Percentiles rank a stretch among this genome's conserved stretches.
These are phyloP conservation scores for Siniperca obscura DNA, from an alignment of 2,797 vertebrate species.

Conservation along the genomic window DNA sequence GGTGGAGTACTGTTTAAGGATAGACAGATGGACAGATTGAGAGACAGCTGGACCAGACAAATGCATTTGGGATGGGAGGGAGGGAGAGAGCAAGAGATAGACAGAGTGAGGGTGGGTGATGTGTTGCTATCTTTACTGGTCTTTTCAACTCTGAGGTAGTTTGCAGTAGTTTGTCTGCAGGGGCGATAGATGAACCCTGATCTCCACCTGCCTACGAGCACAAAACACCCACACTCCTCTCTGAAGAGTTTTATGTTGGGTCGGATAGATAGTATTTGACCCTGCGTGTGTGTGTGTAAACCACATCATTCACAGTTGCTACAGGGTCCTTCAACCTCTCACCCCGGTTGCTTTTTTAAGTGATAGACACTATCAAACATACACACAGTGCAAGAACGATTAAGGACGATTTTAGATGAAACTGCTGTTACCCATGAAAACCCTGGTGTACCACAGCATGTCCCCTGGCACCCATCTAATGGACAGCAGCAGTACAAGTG, in stretches of 20 bases:
- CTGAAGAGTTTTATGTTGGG: slow-evolving; percentile 41
- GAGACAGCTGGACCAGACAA: slow-evolving; percentile 48
- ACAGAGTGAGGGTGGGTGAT: slow-evolving; percentile 22
- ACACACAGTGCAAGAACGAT: slow-evolving; percentile 26
- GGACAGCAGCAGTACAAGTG: slow-evolving; percentile 14
- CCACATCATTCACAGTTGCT: slow-evolving; percentile 37
- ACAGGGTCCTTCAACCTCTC: slow-evolving; percentile 67
- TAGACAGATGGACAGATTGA: slow-evolving; percentile 60
- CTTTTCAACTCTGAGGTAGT: slow-evolving; percentile 25
- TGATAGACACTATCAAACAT: slow-evolving; percentile 52
- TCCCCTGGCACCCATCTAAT: slow-evolving; percentile 49
- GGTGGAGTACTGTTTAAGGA: slow-evolving; percentile 81
- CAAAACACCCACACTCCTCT: slow-evolving; percentile 23
- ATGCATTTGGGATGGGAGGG: slow-evolving; percentile 17
- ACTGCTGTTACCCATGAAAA: slow-evolving; percentile 52
- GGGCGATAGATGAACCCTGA: slow-evolving; percentile 52
- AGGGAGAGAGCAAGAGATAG: slow-evolving; percentile 1
- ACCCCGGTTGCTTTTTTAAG: slow-evolving; percentile 23
- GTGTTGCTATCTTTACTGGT: slow-evolving; percentile 48
- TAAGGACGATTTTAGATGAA: slow-evolving; percentile 36
- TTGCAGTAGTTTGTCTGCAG: slow-evolving; percentile 24
- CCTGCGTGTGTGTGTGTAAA: slow-evolving; percentile 24
- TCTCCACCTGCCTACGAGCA: slow-evolving; percentile 17
- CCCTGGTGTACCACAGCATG: slow-evolving; percentile 11
- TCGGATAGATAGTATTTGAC: slow-evolving; percentile 20